Percentiles rank a stretch among this genome's conserved stretches.
Evolutionary conservation across 2,113 vertebrate genomes (phyloP).

Genomic region (Tragelaphus buxtoni): DNA sequence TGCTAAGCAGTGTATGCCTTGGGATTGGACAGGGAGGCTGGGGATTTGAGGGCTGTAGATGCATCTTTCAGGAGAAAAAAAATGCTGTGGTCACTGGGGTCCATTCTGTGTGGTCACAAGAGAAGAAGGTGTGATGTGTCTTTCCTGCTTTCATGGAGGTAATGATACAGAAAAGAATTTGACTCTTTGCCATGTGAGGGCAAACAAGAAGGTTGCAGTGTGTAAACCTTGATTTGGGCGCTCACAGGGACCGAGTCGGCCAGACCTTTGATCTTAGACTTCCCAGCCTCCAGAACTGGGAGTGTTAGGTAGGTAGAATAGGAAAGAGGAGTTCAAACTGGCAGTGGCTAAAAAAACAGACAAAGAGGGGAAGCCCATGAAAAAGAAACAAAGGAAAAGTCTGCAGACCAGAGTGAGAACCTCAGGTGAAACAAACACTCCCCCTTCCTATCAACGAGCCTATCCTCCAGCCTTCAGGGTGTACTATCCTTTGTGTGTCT

Average conservation of each 20-base stretch:
- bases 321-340: background rate
- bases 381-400: background rate
- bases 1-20: background rate
- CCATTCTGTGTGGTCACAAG: background rate
- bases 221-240: background rate
- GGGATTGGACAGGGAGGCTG: background rate
- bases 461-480: background rate
- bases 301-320: background rate
- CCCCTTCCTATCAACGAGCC: background rate
- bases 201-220: background rate
- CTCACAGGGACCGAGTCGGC: background rate
- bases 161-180: background rate
- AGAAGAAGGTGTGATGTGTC: background rate
- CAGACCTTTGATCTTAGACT: background rate
- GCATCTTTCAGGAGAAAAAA: background rate
- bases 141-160: background rate
- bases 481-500: background rate
- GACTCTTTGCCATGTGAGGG: background rate
- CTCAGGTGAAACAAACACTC: background rate
- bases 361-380: background rate
- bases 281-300: background rate
- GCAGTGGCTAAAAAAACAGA: background rate
- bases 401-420: background rate
- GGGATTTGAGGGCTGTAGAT: background rate
- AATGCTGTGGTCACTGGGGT: background rate